Evolutionary conservation across 2,113 vertebrate genomes (phyloP).

Genomic region (Malurus alboscapulatus): DNA sequence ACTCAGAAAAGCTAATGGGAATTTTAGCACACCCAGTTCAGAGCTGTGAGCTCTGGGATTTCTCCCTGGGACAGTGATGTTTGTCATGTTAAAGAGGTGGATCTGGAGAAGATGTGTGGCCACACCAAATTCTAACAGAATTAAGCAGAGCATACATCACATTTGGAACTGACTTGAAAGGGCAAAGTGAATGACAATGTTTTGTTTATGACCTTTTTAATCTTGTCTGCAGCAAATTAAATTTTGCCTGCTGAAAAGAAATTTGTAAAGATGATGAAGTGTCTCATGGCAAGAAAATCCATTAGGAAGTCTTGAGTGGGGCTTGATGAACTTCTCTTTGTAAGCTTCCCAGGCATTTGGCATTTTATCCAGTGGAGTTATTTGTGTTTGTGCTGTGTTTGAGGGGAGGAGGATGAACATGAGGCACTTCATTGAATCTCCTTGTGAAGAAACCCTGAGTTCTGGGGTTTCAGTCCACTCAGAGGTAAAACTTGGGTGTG

Average conservation of each 20-base stretch:
- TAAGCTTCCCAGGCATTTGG: not conserved
- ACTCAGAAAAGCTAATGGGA: not conserved
- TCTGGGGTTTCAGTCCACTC: not conserved
- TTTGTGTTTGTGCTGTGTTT: not conserved
- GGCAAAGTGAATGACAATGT: not conserved
- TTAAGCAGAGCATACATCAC: not conserved
- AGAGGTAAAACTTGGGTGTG: not conserved
- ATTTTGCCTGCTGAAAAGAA: constrained; percentile 17
- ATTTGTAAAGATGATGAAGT: constrained; percentile 22
- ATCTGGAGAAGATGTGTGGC: not conserved
- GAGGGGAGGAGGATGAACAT: not conserved
- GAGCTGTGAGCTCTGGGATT: not conserved
- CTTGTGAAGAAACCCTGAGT: not conserved
- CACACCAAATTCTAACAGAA: not conserved
- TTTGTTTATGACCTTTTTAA: constrained; percentile 62
- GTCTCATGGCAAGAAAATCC: constrained; percentile 9
- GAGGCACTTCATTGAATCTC: not conserved
- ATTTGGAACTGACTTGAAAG: constrained; percentile 13
- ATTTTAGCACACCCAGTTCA: not conserved
- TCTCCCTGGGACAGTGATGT: not conserved
- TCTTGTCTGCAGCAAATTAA: constrained; percentile 44
- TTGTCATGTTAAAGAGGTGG: not conserved
- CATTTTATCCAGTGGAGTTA: not conserved
- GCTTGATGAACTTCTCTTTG: not conserved
- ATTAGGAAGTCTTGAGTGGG: not conserved